Conservation (phyloP, 2,888 invertebrate genomes). For the Volucella zonaria region DNA sequence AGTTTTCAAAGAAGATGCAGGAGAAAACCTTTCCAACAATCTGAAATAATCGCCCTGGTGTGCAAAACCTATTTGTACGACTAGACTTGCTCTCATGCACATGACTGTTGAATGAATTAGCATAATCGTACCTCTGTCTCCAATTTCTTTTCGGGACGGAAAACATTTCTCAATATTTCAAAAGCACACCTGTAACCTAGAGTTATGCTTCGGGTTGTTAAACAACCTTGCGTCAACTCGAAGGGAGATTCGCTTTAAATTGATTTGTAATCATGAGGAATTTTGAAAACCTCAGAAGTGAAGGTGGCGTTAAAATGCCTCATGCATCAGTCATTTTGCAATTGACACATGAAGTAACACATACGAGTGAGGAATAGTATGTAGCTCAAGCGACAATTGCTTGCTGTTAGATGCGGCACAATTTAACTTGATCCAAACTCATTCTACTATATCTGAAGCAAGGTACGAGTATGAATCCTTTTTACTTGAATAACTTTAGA, state of each 20-base stretch:
- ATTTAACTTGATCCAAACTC: constrained; percentile 3
- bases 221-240: background rate
- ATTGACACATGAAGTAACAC: constrained; percentile 6
- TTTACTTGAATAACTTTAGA: too few species aligned
- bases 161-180: too few species aligned
- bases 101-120: too few species aligned
- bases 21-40: too few species aligned
- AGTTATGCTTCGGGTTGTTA: constrained; percentile 16
- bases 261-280: constrained; percentile 24
- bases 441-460: background rate
- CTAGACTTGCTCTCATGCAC: too few species aligned
- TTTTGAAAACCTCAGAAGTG: constrained; percentile 15
- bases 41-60: too few species aligned
- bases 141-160: too few species aligned
- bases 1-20: too few species aligned
- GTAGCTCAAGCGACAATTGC: background rate
- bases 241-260: background rate
- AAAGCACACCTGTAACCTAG: background rate
- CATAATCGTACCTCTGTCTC: too few species aligned
- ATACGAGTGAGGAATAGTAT: background rate
- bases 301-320: constrained; percentile 25
- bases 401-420: constrained; percentile 46
- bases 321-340: constrained; percentile 5
- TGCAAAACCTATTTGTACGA: too few species aligned
- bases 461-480: too few species aligned